Conservation (phyloP, 2,888 invertebrate genomes). For the Caprella mutica region DNA sequence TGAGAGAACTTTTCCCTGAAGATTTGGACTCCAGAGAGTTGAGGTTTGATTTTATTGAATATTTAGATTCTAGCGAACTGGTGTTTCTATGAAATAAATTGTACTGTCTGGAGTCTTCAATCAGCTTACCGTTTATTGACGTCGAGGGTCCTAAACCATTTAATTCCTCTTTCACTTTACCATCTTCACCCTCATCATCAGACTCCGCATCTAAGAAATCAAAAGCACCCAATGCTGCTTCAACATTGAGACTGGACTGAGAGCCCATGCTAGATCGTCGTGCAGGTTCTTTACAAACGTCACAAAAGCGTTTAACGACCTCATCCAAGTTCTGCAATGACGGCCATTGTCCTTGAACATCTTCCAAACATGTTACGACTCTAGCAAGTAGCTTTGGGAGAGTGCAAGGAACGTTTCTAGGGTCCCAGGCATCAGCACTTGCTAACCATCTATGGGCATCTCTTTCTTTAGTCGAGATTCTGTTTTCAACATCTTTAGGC, state of each 20-base stretch:
- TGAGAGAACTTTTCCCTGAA: not conserved
- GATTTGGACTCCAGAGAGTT: slow-evolving; percentile 2
- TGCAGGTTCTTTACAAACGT: not conserved
- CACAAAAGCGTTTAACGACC: slow-evolving; percentile 11
- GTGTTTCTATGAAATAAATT: not conserved
- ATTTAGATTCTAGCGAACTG: not conserved
- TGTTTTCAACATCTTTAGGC: too few species aligned
- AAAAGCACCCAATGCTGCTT: slow-evolving; percentile 45
- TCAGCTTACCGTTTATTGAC: too few species aligned
- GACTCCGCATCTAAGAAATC: slow-evolving; percentile 45
- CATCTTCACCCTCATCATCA: too few species aligned
- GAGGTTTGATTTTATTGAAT: not conserved
- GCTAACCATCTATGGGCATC: too few species aligned
- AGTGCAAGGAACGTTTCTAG: slow-evolving; percentile 21
- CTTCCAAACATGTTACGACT: slow-evolving; percentile 25
- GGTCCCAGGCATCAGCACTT: slow-evolving; percentile 23
- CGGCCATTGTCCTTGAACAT: slow-evolving; percentile 33
- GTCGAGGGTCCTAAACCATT: too few species aligned
- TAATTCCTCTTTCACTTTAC: too few species aligned
- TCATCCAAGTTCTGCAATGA: slow-evolving; percentile 30
- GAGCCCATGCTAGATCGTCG: slow-evolving; percentile 38
- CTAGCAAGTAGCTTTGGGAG: slow-evolving; percentile 30
- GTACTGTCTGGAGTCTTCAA: not conserved
- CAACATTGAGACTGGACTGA: slow-evolving; percentile 44
- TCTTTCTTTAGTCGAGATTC: too few species aligned